Conservation (phyloP, 1,140 invertebrate species). For the Bombus confusus region DNA sequence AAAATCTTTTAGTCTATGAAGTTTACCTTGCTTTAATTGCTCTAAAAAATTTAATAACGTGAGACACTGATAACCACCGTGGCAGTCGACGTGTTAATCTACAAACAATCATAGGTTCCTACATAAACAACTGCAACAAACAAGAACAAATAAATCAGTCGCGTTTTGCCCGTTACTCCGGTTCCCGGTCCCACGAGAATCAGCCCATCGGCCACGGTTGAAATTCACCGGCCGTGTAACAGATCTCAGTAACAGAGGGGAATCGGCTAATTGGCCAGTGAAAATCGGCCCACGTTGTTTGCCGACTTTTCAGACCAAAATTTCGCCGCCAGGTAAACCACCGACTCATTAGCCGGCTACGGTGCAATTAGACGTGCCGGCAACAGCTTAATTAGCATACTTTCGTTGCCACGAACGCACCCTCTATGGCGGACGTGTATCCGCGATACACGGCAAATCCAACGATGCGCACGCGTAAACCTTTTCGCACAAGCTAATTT, state of each 20-base stretch:
- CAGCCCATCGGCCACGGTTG: neutral
- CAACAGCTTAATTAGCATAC: conserved; percentile 38
- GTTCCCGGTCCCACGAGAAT: conserved; percentile 8
- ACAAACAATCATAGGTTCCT: neutral
- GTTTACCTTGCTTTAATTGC: too few relatives aligned
- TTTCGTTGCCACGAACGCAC: neutral
- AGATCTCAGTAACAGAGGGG: conserved; percentile 3
- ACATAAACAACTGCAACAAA: neutral
- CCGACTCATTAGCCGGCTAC: conserved; percentile 16
- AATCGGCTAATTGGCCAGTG: conserved; percentile 20
- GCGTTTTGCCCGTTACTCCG: conserved; percentile 1
- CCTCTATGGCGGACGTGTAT: neutral
- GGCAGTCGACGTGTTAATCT: neutral
- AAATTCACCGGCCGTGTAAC: conserved; percentile 7
- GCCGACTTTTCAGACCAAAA: conserved; percentile 1
- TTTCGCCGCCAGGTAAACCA: conserved; percentile 18
- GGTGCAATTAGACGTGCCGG: conserved; percentile 34
- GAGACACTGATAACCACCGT: too few relatives aligned
- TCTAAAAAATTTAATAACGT: too few relatives aligned
- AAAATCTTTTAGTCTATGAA: too few relatives aligned
- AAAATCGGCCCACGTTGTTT: conserved; percentile 11
- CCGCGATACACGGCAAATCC: neutral
- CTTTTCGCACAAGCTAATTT: neutral
- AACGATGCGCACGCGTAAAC: neutral
- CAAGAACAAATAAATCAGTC: conserved; percentile 11